Evolutionary conservation across 2,888 invertebrate species (phyloP), one percentile per base, ranked within the genome.

Genomic region (Leptopilina syphax): DNA sequence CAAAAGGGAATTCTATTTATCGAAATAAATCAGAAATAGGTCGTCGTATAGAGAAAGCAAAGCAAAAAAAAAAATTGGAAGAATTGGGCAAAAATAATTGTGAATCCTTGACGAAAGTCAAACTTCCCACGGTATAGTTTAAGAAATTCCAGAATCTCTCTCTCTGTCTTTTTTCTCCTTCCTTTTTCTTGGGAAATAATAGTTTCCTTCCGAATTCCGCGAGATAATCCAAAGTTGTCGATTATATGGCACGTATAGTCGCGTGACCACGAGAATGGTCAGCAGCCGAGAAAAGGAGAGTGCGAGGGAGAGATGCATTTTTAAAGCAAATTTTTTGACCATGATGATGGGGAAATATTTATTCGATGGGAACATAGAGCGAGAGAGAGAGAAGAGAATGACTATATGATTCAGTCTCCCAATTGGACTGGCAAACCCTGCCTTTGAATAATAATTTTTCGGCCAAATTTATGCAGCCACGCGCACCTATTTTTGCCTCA

Each of bases 151-250:
- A 12, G 34, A 60, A n/a, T 65, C 47, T 60, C 34, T 80, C 27
- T 76, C 67, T 54, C 18, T 80, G 18, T 76, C 67, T 54, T 44
- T 44, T 44, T 44, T 8, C 44, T 44, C 44, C 44, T 44, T 8
- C 8, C 44, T 44, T 34, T 44, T 44, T 44, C 44, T 50, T 50
- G 50, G 12, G 50, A 50, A 50, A 50, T 50, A 50, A 66, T 63
- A 76, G 81, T 86, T 86, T 86, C 84, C 86, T 86, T 86, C 86
- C 86, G 86, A 86, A 86, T 86, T 86, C 86, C 84, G 80, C 77
- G 80, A 81, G 57, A 79, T 86, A 86, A 87, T 87, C 86, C 87
- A 83, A 81, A 82, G 79, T 80, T 81, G 80, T 79, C 84, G 83
- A 85, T 87, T 87, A 85, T 85, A 84, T 79, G 80, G 84, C 87